Evolutionary conservation across 92 coral and sea anemone species (phyloP).

Genomic region (Epizoanthus stellaris): DNA sequence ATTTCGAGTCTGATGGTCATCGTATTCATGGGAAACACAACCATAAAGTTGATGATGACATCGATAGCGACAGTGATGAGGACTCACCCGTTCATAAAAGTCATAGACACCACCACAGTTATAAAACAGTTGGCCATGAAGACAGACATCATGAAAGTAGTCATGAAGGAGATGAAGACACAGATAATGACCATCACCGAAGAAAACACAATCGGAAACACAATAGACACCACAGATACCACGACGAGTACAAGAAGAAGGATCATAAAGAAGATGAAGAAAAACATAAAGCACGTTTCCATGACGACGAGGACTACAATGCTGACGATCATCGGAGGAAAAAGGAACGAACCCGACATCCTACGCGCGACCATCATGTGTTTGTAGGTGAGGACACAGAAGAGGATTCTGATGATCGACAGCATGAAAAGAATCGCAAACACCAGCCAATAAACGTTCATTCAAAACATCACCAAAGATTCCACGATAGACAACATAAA

Average conservation of each 20-base stretch:
- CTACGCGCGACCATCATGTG: slow-evolving; percentile 6
- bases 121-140: neutral
- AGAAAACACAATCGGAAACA: neutral
- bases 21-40: neutral
- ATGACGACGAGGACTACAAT: neutral
- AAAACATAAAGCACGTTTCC: slow-evolving; percentile 8
- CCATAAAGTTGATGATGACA: neutral
- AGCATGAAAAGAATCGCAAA: neutral
- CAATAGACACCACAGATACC: neutral
- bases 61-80: neutral
- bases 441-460: neutral
- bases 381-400: slow-evolving; percentile 38
- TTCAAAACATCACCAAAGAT: slow-evolving; percentile 4
- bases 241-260: neutral
- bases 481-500: neutral
- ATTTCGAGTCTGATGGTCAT: neutral
- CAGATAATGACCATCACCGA: neutral
- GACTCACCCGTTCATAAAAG: neutral
- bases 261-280: slow-evolving; percentile 1
- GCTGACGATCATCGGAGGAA: neutral
- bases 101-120: neutral
- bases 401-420: slow-evolving; percentile 6
- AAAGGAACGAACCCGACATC: neutral
- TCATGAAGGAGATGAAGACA: neutral
- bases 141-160: neutral